phyloP scores from a whole-genome alignment of 1,140 invertebrate genomes.

The Atta colombica region DNA sequence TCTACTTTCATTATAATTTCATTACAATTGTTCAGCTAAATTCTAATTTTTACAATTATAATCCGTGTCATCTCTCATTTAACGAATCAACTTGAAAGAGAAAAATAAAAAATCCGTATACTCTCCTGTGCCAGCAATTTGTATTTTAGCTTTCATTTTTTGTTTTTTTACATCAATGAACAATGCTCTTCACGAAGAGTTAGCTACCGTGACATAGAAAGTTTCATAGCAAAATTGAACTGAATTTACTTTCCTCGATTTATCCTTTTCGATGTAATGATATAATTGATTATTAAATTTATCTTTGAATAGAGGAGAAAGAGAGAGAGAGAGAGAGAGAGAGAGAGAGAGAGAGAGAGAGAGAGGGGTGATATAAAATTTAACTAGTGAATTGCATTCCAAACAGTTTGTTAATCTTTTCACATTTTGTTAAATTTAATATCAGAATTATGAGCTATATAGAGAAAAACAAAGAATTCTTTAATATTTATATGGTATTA shows the following conservation, averaged over 20 bases:
- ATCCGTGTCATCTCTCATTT: not conserved
- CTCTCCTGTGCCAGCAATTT: not conserved
- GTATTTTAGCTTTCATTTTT: not conserved
- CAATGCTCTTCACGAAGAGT: not conserved
- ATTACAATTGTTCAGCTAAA: not conserved
- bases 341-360: too few relatives aligned
- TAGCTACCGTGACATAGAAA: not conserved
- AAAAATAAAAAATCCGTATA: not conserved
- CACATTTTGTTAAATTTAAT: not conserved
- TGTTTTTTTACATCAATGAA: slow-evolving; percentile 2
- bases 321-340: not conserved
- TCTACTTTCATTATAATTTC: not conserved
- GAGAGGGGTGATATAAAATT: not conserved
- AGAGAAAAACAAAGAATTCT: not conserved
- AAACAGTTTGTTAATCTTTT: not conserved
- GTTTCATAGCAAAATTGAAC: slow-evolving; percentile 10
- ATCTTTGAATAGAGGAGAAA: not conserved
- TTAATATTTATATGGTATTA: not conserved
- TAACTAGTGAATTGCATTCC: slow-evolving; percentile 2
- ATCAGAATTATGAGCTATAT: not conserved
- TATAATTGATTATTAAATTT: slow-evolving; percentile 25
- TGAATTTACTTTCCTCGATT: not conserved
- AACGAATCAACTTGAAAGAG: not conserved
- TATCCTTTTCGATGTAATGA: not conserved
- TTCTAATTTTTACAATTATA: not conserved